Percentiles rank a stretch among this genome's conserved stretches.
Conservation (phyloP, 2,888 invertebrate species). For the Drosophila mulleri region DNA sequence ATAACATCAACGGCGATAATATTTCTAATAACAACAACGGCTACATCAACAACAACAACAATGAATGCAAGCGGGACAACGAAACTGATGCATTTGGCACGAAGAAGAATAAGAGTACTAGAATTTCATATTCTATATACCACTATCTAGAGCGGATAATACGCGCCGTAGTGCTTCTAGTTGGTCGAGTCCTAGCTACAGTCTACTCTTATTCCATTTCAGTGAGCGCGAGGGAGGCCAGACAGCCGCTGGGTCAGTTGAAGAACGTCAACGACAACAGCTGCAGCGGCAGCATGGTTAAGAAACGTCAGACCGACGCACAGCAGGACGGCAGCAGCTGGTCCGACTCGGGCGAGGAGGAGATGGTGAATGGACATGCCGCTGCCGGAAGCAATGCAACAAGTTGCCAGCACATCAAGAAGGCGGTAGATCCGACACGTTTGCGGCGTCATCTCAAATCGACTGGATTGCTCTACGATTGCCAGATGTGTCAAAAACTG, state of each 20-base stretch:
- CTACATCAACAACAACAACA: background rate
- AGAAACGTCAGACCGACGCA: constrained; percentile 90
- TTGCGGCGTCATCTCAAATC: constrained; percentile 87
- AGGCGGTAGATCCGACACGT: constrained; percentile 88
- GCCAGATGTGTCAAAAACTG: constrained; percentile 87
- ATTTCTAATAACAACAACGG: background rate
- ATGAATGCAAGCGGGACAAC: background rate
- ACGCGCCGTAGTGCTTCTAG: background rate
- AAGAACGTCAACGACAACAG: constrained; percentile 7
- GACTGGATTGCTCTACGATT: constrained; percentile 86
- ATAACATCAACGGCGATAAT: background rate
- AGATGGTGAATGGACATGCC: constrained; percentile 82
- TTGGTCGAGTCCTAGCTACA: background rate
- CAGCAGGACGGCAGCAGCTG: constrained; percentile 88
- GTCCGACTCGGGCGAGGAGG: constrained; percentile 90
- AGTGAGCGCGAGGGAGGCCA: constrained; percentile 28
- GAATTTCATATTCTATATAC: background rate
- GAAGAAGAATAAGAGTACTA: background rate
- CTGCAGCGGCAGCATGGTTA: constrained; percentile 87
- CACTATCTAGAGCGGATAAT: background rate
- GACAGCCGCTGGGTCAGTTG: constrained; percentile 50
- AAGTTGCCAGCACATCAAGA: constrained; percentile 89
- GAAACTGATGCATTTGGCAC: background rate
- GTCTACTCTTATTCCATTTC: constrained; percentile 22
- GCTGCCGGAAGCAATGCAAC: constrained; percentile 15